These are phyloP conservation scores for Lochmaea crataegi DNA, from an alignment of 2,888 invertebrate species.

Conservation along the genomic window DNA sequence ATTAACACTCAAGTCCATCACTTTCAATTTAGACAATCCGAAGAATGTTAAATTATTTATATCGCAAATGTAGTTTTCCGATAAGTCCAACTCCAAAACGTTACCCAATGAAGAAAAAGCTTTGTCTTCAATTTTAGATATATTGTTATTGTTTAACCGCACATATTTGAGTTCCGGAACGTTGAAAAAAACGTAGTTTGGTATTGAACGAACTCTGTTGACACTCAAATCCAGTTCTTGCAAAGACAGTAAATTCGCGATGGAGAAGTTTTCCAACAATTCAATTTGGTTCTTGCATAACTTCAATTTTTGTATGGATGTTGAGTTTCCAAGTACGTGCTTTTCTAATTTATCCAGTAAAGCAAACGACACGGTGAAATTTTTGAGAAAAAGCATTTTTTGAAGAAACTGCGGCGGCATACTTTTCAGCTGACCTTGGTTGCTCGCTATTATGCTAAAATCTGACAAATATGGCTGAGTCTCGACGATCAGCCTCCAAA, in stretches of 20 bases:
- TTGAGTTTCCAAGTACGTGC: conserved; percentile 80
- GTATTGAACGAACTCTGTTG: conserved; percentile 81
- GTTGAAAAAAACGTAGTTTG: conserved; percentile 78
- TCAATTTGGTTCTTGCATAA: conserved; percentile 79
- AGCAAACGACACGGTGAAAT: conserved; percentile 78
- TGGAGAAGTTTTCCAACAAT: conserved; percentile 75
- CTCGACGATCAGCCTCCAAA: conserved; percentile 78
- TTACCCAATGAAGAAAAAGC: conserved; percentile 81
- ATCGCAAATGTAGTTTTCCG: conserved; percentile 79
- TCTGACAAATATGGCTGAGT: conserved; percentile 78
- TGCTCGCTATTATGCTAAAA: conserved; percentile 78
- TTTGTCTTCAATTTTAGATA: conserved; percentile 85
- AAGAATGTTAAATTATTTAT: conserved; percentile 82
- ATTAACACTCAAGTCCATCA: conserved; percentile 80
- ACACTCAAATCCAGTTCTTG: conserved; percentile 78
- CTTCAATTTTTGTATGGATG: conserved; percentile 74
- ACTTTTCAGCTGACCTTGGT: conserved; percentile 76
- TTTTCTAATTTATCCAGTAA: conserved; percentile 77
- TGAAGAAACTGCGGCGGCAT: conserved; percentile 69
- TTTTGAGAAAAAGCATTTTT: conserved; percentile 74
- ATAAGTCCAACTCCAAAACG: conserved; percentile 84
- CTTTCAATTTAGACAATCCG: conserved; percentile 78
- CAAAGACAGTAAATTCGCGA: conserved; percentile 78
- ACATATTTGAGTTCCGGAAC: conserved; percentile 79
- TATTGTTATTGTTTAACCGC: conserved; percentile 86